Evolutionary conservation across 2,797 vertebrate species (phyloP).

Genomic region (Sebastes nivosus): DNA sequence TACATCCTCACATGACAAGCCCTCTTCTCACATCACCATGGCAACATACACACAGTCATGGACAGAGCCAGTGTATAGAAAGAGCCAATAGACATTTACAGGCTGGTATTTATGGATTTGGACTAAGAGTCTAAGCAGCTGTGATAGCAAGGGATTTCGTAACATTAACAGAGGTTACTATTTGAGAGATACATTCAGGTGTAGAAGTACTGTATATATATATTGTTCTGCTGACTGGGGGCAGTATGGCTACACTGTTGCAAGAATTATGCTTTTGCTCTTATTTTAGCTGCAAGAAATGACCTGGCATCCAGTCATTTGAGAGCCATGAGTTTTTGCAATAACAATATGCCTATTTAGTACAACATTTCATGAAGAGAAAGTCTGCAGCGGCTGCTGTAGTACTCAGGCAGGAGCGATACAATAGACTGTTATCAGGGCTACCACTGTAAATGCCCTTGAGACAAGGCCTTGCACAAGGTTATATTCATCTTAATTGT

Average conservation of each 20-base stretch:
- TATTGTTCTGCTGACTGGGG: neutral
- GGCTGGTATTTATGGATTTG: neutral
- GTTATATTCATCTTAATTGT: neutral
- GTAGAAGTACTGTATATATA: neutral
- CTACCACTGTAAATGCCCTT: neutral
- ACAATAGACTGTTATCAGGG: constrained; percentile 20
- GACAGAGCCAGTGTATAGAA: neutral
- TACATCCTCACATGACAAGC: constrained; percentile 53
- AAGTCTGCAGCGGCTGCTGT: constrained; percentile 3
- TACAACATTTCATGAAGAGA: constrained; percentile 32
- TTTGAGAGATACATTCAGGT: neutral
- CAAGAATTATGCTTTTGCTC: neutral
- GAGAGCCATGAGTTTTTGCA: constrained; percentile 67
- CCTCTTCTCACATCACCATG: constrained; percentile 50
- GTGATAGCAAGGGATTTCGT: neutral
- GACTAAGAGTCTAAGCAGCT: neutral
- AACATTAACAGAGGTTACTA: neutral
- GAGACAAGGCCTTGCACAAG: neutral
- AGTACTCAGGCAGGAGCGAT: constrained; percentile 11
- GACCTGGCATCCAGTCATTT: constrained; percentile 63
- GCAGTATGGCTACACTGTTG: neutral
- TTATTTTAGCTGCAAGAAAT: constrained; percentile 49
- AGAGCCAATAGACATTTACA: neutral
- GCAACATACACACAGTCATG: constrained; percentile 43
- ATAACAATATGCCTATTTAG: constrained; percentile 67